Conservation (phyloP, 2,113 vertebrate species). For the Arvicanthis niloticus region DNA sequence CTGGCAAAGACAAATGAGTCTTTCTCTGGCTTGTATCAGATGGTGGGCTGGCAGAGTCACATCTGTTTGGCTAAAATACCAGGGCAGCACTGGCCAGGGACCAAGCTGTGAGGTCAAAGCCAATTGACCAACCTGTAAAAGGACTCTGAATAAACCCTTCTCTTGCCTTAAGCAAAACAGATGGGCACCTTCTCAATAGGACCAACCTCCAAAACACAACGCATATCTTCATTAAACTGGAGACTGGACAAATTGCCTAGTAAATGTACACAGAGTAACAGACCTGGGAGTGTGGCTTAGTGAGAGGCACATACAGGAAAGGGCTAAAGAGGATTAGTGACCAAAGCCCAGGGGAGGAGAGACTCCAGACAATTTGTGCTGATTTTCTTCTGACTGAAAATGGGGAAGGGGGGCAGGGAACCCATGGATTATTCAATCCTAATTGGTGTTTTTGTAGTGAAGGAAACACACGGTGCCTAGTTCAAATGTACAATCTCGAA, state of each 20-base stretch:
- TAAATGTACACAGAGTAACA: not conserved
- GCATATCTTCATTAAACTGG: constrained; percentile 29
- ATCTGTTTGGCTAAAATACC: constrained; percentile 51
- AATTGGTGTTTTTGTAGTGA: constrained; percentile 84
- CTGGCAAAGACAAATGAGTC: constrained; percentile 55
- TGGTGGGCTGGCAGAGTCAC: constrained; percentile 14
- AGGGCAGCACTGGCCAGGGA: not conserved
- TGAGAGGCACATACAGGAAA: not conserved
- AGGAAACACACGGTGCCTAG: constrained; percentile 71
- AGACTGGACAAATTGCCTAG: constrained; percentile 6
- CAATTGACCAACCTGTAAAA: not conserved
- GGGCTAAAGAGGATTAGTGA: constrained; percentile 72
- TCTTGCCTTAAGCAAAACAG: not conserved
- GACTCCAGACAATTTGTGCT: constrained; percentile 65
- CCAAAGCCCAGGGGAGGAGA: constrained; percentile 69
- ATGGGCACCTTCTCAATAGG: not conserved
- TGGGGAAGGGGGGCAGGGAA: constrained; percentile 24
- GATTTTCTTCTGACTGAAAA: constrained; percentile 73
- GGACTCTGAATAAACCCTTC: not conserved
- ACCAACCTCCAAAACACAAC: not conserved
- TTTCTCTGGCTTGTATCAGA: constrained; percentile 18
- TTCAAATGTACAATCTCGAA: constrained; percentile 40
- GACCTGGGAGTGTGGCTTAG: not conserved
- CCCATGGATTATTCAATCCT: constrained; percentile 88
- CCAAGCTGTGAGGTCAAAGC: constrained; percentile 56